phyloP scores from a whole-genome alignment of 92 coral and sea anemone genomes.

The Paramuricea clavata region DNA sequence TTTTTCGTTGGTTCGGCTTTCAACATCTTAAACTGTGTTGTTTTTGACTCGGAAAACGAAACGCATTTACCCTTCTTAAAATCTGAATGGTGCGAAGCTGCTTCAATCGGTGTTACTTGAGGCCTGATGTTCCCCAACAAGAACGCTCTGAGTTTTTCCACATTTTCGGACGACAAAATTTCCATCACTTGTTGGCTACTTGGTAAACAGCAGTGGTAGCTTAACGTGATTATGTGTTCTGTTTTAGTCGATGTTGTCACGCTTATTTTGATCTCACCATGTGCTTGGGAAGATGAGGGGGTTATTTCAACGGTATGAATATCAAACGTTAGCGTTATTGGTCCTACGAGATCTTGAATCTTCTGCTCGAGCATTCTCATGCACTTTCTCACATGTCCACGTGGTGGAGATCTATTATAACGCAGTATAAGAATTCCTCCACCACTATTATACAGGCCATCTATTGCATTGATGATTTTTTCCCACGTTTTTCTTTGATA shows the following conservation, averaged over 20 bases:
- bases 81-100: constrained; percentile 18
- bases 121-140: constrained; percentile 6
- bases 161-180: neutral
- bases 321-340: neutral
- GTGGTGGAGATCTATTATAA: constrained; percentile 1
- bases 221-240: neutral
- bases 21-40: constrained; percentile 42
- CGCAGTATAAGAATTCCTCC: constrained; percentile 1
- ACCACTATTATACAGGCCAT: constrained; percentile 21
- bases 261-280: neutral
- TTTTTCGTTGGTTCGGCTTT: constrained; percentile 8
- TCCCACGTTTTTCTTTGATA: neutral
- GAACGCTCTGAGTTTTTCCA: constrained; percentile 17
- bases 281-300: neutral
- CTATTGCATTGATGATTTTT: neutral
- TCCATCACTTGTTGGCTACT: constrained; percentile 30
- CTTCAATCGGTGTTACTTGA: neutral
- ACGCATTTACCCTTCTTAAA: constrained; percentile 13
- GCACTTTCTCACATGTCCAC: neutral
- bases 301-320: neutral
- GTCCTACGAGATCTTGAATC: constrained; percentile 2
- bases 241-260: neutral
- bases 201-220: constrained; percentile 38
- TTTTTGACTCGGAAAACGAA: constrained; percentile 46
- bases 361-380: constrained; percentile 23